Evolutionary conservation across 2,113 vertebrate genomes (phyloP).

Genomic region (Dipodomys stephensi): DNA sequence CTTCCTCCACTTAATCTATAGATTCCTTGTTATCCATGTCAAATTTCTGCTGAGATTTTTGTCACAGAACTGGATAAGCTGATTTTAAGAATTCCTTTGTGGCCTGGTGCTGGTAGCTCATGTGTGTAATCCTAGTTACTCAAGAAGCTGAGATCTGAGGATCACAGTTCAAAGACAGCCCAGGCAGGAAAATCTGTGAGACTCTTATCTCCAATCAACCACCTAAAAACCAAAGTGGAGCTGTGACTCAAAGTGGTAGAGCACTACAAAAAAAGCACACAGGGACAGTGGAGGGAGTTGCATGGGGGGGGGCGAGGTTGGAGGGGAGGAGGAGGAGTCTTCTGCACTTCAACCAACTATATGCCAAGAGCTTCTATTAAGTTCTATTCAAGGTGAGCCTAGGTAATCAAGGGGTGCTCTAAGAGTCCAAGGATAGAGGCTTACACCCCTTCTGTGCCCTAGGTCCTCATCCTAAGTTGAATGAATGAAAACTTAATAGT

Average conservation of each 20-base stretch:
- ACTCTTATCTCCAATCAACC: too few relatives aligned
- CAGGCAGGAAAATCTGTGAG: too few relatives aligned
- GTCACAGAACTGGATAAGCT: slow-evolving; percentile 1
- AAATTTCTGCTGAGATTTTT: neutral
- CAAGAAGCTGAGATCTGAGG: too few relatives aligned
- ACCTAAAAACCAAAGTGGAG: too few relatives aligned
- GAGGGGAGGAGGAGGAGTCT: too few relatives aligned
- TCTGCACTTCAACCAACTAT: neutral
- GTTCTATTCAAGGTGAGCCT: neutral
- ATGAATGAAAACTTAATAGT: neutral
- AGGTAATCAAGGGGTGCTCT: neutral
- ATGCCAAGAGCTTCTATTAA: neutral
- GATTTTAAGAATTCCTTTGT: neutral
- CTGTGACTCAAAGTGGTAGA: too few relatives aligned
- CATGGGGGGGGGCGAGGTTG: too few relatives aligned
- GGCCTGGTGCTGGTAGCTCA: neutral
- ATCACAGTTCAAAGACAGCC: too few relatives aligned
- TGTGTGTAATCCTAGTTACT: too few relatives aligned
- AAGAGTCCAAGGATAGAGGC: neutral
- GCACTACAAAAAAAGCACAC: too few relatives aligned
- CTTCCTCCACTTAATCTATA: neutral
- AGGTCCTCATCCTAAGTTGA: neutral
- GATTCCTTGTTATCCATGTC: neutral
- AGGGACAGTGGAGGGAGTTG: too few relatives aligned
- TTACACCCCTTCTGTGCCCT: neutral